phyloP scores from a whole-genome alignment of 2,888 invertebrate genomes.

The Acrocyrtus sp. region DNA sequence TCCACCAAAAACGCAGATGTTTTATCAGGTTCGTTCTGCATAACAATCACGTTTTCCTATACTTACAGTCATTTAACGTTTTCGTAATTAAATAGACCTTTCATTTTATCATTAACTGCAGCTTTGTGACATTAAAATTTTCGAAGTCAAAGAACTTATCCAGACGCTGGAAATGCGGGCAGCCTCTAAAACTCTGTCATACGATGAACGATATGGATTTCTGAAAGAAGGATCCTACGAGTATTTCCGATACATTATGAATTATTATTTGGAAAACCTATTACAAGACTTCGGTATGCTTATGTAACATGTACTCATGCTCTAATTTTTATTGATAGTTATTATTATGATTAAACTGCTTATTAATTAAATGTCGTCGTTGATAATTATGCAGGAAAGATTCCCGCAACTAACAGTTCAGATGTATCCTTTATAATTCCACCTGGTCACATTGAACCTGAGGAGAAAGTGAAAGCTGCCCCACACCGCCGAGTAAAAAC shows the following conservation, averaged over 20 bases:
- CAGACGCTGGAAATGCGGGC: constrained; percentile 71
- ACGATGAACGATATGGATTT: constrained; percentile 56
- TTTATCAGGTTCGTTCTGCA: constrained; percentile 77
- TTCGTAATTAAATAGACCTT: not conserved
- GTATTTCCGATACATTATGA: constrained; percentile 60
- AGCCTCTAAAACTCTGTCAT: constrained; percentile 27
- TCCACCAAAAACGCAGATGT: constrained; percentile 87
- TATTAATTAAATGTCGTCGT: not conserved
- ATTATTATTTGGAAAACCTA: constrained; percentile 56
- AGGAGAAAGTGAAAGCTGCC: constrained; percentile 33
- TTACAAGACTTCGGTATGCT: constrained; percentile 52
- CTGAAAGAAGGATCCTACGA: constrained; percentile 59
- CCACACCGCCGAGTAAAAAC: constrained; percentile 21
- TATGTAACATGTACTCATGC: not conserved
- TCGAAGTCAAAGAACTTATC: constrained; percentile 82
- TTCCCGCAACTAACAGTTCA: constrained; percentile 29
- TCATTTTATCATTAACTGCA: constrained; percentile 65
- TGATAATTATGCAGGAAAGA: constrained; percentile 51
- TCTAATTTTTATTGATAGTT: not conserved
- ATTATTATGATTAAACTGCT: not conserved
- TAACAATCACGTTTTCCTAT: not conserved
- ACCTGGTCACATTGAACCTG: constrained; percentile 45
- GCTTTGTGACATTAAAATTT: constrained; percentile 83
- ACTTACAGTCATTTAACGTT: constrained; percentile 14
- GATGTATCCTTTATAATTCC: constrained; percentile 37